phyloP scores from a whole-genome alignment of 2,888 invertebrate genomes.

The Agonopterix arenella region DNA sequence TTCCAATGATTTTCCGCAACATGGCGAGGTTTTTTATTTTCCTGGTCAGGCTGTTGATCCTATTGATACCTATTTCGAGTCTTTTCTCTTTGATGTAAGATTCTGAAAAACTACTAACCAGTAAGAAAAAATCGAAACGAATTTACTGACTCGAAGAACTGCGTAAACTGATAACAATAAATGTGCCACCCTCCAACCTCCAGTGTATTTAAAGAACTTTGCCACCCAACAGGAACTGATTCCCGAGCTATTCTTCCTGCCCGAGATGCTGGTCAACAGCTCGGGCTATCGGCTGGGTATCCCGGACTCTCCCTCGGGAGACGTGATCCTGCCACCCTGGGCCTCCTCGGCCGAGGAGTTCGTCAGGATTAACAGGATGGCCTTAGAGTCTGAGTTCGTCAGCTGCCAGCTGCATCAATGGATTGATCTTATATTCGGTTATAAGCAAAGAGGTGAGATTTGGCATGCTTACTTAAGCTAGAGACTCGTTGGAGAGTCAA shows the following conservation, averaged over 20 bases:
- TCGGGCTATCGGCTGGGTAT: constrained; percentile 89
- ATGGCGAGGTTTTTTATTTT: too few species aligned
- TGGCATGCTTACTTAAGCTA: too few species aligned
- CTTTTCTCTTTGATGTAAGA: too few species aligned
- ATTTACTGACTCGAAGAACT: too few species aligned
- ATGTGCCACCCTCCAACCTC: too few species aligned
- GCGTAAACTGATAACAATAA: too few species aligned
- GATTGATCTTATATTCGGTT: constrained; percentile 99
- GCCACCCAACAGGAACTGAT: constrained; percentile 86
- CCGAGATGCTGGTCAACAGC: constrained; percentile 97
- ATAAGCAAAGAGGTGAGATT: constrained; percentile 96
- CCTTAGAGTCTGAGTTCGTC: constrained; percentile 98
- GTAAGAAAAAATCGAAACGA: too few species aligned
- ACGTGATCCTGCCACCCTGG: constrained; percentile 97
- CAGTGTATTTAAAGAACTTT: not conserved
- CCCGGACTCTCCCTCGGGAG: constrained; percentile 89
- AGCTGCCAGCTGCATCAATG: constrained; percentile 99
- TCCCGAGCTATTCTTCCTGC: constrained; percentile 98
- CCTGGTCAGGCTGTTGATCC: too few species aligned
- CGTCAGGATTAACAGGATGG: constrained; percentile 98
- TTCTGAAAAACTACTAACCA: too few species aligned
- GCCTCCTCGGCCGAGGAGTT: constrained; percentile 98
- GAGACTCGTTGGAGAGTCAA: too few species aligned
- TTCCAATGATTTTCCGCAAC: too few species aligned
- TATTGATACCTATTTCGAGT: too few species aligned